Evolutionary conservation across 2,797 vertebrate genomes (phyloP).

Genomic region (Enteromius thamalakanensis): DNA sequence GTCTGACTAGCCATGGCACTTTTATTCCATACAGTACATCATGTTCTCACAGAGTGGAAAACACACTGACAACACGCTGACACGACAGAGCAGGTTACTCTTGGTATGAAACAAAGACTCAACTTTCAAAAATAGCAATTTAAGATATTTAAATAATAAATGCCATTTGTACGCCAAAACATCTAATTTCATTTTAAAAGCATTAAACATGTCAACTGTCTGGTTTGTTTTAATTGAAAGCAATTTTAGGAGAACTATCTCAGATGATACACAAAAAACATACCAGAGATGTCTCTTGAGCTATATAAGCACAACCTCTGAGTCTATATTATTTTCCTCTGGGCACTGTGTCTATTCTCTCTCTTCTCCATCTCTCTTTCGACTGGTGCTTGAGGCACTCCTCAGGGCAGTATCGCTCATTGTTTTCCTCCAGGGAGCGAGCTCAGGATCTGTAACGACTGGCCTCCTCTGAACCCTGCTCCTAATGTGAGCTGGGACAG

Average conservation of each 20-base stretch:
- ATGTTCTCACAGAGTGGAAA: not conserved
- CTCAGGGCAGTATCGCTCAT: constrained; percentile 44
- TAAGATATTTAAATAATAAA: not conserved
- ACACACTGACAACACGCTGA: not conserved
- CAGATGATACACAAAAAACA: not conserved
- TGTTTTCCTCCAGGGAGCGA: constrained; percentile 52
- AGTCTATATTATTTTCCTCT: constrained; percentile 10
- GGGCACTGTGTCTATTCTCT: constrained; percentile 1
- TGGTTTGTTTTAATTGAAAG: constrained; percentile 1
- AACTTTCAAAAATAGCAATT: not conserved
- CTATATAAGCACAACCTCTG: not conserved
- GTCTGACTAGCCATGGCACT: not conserved
- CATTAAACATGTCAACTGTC: not conserved
- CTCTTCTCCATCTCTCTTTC: constrained; percentile 9
- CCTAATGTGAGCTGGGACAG: constrained; percentile 45
- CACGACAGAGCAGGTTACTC: not conserved
- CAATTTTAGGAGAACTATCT: not conserved
- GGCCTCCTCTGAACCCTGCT: constrained; percentile 45
- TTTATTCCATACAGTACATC: too few relatives aligned
- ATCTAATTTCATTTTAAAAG: not conserved
- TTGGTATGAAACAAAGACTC: not conserved
- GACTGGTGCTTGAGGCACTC: constrained; percentile 45
- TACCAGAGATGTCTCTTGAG: constrained; percentile 14
- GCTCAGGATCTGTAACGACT: constrained; percentile 47
- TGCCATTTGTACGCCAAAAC: not conserved